phyloP scores from a whole-genome alignment of 2,888 invertebrate species.

The Cacoxenus indagator region DNA sequence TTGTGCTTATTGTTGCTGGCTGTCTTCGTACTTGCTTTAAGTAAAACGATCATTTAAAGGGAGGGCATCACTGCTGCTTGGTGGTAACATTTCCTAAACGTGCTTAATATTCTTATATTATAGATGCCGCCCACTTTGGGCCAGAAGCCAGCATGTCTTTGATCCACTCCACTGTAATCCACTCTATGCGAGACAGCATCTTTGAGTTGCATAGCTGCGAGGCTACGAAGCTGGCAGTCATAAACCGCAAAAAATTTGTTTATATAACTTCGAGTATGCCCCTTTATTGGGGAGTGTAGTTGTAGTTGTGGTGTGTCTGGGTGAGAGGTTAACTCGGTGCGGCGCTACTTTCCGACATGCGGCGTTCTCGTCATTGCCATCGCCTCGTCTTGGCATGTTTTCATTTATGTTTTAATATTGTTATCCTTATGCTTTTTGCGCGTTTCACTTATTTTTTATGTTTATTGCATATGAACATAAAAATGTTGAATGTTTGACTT shows the following conservation, averaged over 20 bases:
- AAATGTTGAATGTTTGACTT: background rate
- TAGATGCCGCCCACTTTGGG: slow-evolving; percentile 49
- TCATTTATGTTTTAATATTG: slow-evolving; percentile 42
- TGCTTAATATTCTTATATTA: slow-evolving; percentile 50
- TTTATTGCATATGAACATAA: slow-evolving; percentile 10
- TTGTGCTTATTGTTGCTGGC: slow-evolving; percentile 22
- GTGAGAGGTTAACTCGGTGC: slow-evolving; percentile 22
- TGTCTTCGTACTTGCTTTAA: slow-evolving; percentile 53
- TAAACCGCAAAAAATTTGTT: slow-evolving; percentile 22
- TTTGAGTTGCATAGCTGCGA: background rate
- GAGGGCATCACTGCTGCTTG: slow-evolving; percentile 1
- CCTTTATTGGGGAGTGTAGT: background rate
- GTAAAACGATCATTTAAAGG: slow-evolving; percentile 61
- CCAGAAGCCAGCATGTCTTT: background rate
- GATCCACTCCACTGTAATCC: slow-evolving; percentile 2
- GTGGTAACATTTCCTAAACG: slow-evolving; percentile 35
- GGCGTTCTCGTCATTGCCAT: too few relatives aligned
- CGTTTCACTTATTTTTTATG: slow-evolving; percentile 4
- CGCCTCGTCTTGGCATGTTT: slow-evolving; percentile 44
- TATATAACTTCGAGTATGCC: slow-evolving; percentile 7
- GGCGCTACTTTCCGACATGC: too few relatives aligned
- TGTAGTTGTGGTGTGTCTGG: background rate
- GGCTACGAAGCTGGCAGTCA: slow-evolving; percentile 4
- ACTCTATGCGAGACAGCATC: background rate
- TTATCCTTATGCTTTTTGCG: slow-evolving; percentile 35